Evolutionary conservation across 2,888 invertebrate genomes (phyloP).

Genomic region (Scrobipalpa costella): DNA sequence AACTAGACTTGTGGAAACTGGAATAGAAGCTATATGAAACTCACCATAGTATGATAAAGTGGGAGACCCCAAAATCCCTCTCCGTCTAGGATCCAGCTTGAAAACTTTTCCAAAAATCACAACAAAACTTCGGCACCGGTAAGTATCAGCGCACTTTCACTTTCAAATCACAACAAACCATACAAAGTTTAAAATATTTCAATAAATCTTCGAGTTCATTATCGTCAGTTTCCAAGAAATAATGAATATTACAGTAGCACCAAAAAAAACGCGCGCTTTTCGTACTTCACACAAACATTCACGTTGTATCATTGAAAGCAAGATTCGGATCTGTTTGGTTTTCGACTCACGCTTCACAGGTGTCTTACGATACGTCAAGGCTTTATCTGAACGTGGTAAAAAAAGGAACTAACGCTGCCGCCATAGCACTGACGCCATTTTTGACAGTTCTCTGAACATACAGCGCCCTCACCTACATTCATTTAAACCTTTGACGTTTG

Average conservation of each 20-base stretch:
- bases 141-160: constrained; percentile 37
- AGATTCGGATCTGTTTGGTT: constrained; percentile 61
- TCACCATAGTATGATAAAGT: constrained; percentile 45
- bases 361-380: too few relatives aligned
- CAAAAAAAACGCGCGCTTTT: constrained; percentile 31
- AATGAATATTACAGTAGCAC: not conserved
- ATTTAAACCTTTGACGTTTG: too few relatives aligned
- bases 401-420: too few relatives aligned
- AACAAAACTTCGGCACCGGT: constrained; percentile 28
- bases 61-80: constrained; percentile 55
- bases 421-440: too few relatives aligned
- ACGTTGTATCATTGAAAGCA: constrained; percentile 42
- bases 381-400: too few relatives aligned
- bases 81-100: constrained; percentile 64
- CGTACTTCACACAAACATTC: constrained; percentile 31
- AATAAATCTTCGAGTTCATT: not conserved
- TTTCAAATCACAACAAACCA: constrained; percentile 23
- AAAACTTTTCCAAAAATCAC: constrained; percentile 29
- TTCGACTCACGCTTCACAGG: constrained; percentile 64
- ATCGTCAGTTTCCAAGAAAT: not conserved
- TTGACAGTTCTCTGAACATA: too few relatives aligned
- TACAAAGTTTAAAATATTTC: constrained; percentile 24
- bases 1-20: not conserved
- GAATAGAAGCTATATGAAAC: constrained; percentile 31
- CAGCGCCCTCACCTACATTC: too few relatives aligned